Conservation (phyloP, 2,888 invertebrate species). For the Pseudoips prasinana region DNA sequence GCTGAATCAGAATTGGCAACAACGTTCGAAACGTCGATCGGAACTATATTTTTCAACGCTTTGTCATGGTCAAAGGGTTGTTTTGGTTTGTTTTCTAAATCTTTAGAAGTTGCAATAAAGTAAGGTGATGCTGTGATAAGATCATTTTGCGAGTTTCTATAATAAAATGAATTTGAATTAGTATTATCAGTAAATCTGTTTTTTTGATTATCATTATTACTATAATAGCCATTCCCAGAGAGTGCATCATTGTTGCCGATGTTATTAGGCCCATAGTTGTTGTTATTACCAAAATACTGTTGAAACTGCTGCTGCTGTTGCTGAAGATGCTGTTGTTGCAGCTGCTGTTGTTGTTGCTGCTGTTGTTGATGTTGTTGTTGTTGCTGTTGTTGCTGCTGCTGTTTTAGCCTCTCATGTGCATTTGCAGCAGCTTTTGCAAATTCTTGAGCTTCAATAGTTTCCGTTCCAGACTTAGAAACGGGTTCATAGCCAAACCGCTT, state of each 20-base stretch:
- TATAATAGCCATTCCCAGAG: constrained; percentile 38
- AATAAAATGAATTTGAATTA: constrained; percentile 41
- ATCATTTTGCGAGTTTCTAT: constrained; percentile 51
- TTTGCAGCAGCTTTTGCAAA: constrained; percentile 72
- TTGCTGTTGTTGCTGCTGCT: constrained; percentile 43
- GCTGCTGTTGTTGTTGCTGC: constrained; percentile 48
- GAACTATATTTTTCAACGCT: constrained; percentile 73
- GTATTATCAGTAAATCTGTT: constrained; percentile 46
- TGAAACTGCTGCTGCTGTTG: constrained; percentile 46
- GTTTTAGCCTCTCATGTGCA: constrained; percentile 67
- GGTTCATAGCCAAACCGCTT: constrained; percentile 57
- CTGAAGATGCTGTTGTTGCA: constrained; percentile 24
- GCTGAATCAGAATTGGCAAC: constrained; percentile 56
- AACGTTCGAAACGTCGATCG: constrained; percentile 72
- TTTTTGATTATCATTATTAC: constrained; percentile 51
- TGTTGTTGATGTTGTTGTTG: constrained; percentile 47
- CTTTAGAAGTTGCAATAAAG: constrained; percentile 49
- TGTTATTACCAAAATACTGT: constrained; percentile 36
- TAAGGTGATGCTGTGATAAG: constrained; percentile 62
- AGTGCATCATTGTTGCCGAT: constrained; percentile 16
- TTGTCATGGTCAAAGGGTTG: constrained; percentile 73
- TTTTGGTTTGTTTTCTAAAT: constrained; percentile 56
- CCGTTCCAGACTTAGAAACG: constrained; percentile 57
- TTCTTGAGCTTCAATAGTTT: constrained; percentile 60
- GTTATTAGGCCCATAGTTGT: constrained; percentile 31